Evolutionary conservation across 2,113 vertebrate genomes (phyloP).

Genomic region (Chionomys nivalis): DNA sequence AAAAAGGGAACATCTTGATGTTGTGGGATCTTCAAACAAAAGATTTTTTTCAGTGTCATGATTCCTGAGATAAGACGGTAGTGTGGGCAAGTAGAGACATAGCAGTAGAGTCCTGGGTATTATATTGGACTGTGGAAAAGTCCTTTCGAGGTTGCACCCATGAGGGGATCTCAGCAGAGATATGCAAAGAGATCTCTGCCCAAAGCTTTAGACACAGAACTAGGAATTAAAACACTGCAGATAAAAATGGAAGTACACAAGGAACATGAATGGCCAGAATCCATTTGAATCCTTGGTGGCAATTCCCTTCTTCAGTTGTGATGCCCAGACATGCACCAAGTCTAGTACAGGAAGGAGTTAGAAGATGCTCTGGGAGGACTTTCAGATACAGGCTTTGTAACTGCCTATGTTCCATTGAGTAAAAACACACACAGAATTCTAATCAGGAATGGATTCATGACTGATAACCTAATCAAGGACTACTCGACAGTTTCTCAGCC

Average conservation of each 20-base stretch:
- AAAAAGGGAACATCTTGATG: background rate
- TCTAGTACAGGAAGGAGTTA: background rate
- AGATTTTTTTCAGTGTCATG: background rate
- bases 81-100: background rate
- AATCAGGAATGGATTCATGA: background rate
- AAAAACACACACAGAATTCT: background rate
- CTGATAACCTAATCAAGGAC: background rate
- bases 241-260: background rate
- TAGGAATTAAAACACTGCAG: background rate
- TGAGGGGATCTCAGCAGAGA: background rate
- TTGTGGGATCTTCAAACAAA: background rate
- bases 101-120: background rate
- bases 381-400: background rate
- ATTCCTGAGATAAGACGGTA: background rate
- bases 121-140: background rate
- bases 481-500: background rate
- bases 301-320: background rate
- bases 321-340: no score
- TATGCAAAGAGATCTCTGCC: background rate
- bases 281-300: background rate
- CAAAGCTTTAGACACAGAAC: background rate
- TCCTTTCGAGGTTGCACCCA: background rate
- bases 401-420: background rate
- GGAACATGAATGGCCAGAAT: background rate
- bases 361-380: background rate